Percentiles rank a stretch among this genome's conserved stretches.
Conservation (phyloP, 37 sponge, comb jelly and placozoan species). For the Aplysina aerophoba region DNA sequence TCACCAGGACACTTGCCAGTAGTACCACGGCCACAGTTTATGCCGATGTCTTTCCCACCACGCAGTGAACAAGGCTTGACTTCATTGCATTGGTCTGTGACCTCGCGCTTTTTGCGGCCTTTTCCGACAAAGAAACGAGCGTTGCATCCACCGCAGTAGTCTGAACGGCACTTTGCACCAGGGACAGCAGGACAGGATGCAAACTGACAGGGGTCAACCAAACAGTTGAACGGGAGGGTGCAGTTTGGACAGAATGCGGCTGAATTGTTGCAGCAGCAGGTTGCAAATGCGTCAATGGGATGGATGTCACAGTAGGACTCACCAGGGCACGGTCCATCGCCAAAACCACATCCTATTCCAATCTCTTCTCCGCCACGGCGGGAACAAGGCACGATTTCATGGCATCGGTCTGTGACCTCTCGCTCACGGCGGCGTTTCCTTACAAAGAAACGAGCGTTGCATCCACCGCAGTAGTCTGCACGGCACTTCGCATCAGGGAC, state of each 20-base stretch:
- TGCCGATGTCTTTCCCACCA: neutral
- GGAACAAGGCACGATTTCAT: too few species aligned
- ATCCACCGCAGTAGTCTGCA: neutral
- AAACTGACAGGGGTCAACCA: slow-evolving; percentile 58
- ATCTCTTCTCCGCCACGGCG: too few species aligned
- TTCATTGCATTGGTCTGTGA: neutral
- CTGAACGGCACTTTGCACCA: slow-evolving; percentile 50
- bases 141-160: slow-evolving; percentile 74
- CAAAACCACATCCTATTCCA: slow-evolving; percentile 17
- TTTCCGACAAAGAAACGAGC: slow-evolving; percentile 19
- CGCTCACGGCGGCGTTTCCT: neutral
- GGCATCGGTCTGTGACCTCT: too few species aligned
- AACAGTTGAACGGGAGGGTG: slow-evolving; percentile 50
- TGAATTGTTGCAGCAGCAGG: slow-evolving; percentile 18
- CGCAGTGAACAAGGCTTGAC: neutral
- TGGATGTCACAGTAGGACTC: slow-evolving; percentile 26
- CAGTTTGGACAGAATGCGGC: slow-evolving; percentile 26
- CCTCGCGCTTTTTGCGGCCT: neutral
- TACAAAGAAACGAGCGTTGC: slow-evolving; percentile 10
- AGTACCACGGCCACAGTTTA: slow-evolving; percentile 3
- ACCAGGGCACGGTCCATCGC: neutral
- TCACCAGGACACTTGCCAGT: neutral
- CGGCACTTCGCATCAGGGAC: neutral
- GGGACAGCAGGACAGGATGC: slow-evolving; percentile 60
- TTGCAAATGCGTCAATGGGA: slow-evolving; percentile 18